phyloP scores from a whole-genome alignment of 2,888 invertebrate genomes.

The Drosophila falleni region DNA sequence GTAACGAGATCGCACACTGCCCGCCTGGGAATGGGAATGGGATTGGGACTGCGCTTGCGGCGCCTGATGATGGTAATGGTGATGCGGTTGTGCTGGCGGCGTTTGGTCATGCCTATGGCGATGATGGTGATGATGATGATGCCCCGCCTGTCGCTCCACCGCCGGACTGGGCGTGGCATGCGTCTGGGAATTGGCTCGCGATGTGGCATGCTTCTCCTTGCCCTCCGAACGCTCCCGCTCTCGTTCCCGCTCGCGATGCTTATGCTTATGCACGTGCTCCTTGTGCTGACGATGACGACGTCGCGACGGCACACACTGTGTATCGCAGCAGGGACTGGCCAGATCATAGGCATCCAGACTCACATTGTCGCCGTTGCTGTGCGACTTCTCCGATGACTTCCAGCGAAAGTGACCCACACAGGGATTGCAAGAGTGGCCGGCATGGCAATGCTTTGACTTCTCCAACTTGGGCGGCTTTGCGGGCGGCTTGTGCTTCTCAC shows the following conservation, averaged over 20 bases:
- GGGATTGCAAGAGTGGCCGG: slow-evolving; percentile 89
- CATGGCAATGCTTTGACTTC: slow-evolving; percentile 84
- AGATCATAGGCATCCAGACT: slow-evolving; percentile 94
- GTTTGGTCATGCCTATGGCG: slow-evolving; percentile 80
- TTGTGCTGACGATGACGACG: slow-evolving; percentile 87
- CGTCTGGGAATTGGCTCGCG: slow-evolving; percentile 49
- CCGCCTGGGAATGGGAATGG: slow-evolving; percentile 84
- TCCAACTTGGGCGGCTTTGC: slow-evolving; percentile 67
- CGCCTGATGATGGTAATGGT: slow-evolving; percentile 75
- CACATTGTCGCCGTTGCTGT: slow-evolving; percentile 88
- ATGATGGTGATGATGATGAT: slow-evolving; percentile 73
- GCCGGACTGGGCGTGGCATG: slow-evolving; percentile 51
- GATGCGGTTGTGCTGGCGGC: slow-evolving; percentile 61
- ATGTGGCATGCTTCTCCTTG: slow-evolving; percentile 54
- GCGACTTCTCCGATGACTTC: slow-evolving; percentile 84
- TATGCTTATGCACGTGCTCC: slow-evolving; percentile 88
- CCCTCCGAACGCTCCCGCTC: slow-evolving; percentile 77
- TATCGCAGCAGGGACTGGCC: slow-evolving; percentile 94
- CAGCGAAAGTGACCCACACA: slow-evolving; percentile 88
- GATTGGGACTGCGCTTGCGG: slow-evolving; percentile 84
- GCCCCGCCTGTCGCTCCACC: slow-evolving; percentile 45
- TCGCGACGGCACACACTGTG: slow-evolving; percentile 92
- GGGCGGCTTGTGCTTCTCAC: slow-evolving; percentile 83
- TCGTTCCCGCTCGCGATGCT: slow-evolving; percentile 87
- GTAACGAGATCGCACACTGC: slow-evolving; percentile 87